Conservation (phyloP, 2,888 invertebrate genomes). For the Ophion ellenae region DNA sequence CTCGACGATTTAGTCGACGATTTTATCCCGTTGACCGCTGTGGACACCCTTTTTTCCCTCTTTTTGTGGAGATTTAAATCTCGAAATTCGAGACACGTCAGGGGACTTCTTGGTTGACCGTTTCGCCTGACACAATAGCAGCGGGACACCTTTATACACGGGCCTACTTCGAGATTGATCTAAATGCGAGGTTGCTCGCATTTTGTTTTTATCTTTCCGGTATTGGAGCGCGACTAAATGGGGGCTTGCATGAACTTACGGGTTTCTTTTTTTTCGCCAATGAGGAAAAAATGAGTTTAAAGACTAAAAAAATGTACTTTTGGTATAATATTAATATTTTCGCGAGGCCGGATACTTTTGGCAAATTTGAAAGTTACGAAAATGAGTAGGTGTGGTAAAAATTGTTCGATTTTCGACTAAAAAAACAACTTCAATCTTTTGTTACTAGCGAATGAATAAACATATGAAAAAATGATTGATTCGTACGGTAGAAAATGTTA, state of each 20-base stretch:
- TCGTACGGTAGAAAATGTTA: no score
- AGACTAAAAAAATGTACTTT: no score
- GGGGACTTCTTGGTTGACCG: slow-evolving; percentile 58
- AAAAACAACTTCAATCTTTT: no score
- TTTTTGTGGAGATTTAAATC: slow-evolving; percentile 58
- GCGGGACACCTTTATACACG: slow-evolving; percentile 16
- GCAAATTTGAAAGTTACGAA: no score
- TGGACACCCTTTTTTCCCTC: slow-evolving; percentile 49
- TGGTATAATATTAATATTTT: no score
- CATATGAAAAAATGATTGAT: no score
- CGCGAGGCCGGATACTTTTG: no score
- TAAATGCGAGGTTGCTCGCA: background rate
- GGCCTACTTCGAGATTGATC: slow-evolving; percentile 9
- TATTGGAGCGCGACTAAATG: background rate
- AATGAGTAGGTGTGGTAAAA: no score
- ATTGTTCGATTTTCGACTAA: no score
- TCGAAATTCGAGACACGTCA: slow-evolving; percentile 67
- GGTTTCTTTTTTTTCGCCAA: background rate
- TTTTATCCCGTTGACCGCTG: slow-evolving; percentile 41
- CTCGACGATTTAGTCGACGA: slow-evolving; percentile 42
- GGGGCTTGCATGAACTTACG: background rate
- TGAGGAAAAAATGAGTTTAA: no score
- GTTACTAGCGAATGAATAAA: no score
- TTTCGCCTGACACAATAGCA: slow-evolving; percentile 60
- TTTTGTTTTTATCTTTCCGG: slow-evolving; percentile 4